Base-by-base conservation (phyloP, 2,888 invertebrate genomes). In the Amorpha juglandis region DNA sequence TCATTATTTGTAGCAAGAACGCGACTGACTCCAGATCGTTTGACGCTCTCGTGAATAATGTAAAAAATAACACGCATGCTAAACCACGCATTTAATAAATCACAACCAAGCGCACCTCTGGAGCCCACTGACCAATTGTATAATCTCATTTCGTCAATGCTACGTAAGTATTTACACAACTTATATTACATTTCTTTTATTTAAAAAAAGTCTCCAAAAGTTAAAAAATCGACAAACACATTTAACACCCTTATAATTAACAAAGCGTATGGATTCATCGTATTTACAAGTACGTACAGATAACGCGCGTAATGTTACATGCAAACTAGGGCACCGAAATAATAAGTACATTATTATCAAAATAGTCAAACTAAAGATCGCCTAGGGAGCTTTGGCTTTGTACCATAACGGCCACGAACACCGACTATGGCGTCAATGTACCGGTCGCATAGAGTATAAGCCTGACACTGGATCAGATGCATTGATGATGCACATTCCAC, bases 231-330 rank as follows among this genome's bases (percentile, higher is more conserved):
- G 90, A 92, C 89, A 92, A 91, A 93, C 91, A 92, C 91, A 90
- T 90, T 79, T 85, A 91, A 90, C 89, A 90, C 90, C 83, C 92
- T 92, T 92, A 92, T 83, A 84, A 62, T 90, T 91, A 92, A 84
- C 87, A 92, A 93, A 93, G 92, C 92, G 92, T 91, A 92, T 92
- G 91, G 93, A 92, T 93, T 92, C 92, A 86, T 92, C 79, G 73
- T 92, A 92, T 92, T 88, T 92, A 92, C 91, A 92, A 78, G 81
- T 88, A 88, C 80, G 79, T 81, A 82, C 79, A 83, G 76, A 82
- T 84, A 89, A 83, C 76, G 82, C 86, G 81, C 84, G 80, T 83
- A 84, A 83, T 86, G 77, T 88, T 89, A 89, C 87, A 90, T 85
- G 89, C 88, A 89, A 91, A 88, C 73, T 78, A 86, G 89, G 89